phyloP scores from a whole-genome alignment of 1,140 invertebrate species.

The Plectus sambesii region DNA sequence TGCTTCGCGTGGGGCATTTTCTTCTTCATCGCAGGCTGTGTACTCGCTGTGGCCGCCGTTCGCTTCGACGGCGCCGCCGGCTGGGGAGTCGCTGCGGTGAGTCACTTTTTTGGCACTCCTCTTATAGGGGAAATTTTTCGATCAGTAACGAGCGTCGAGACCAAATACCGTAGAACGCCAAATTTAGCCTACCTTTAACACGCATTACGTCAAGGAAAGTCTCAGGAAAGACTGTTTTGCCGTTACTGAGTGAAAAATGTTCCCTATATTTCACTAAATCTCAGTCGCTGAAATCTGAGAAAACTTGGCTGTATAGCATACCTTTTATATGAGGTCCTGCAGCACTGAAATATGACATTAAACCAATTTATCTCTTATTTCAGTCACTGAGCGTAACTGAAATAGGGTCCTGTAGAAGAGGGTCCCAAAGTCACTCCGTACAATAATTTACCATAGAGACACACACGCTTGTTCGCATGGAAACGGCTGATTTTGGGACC shows the following conservation, averaged over 20 bases:
- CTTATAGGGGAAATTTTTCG: too few species aligned
- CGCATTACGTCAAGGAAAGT: not conserved
- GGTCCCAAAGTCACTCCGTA: too few species aligned
- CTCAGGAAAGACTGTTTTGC: slow-evolving; percentile 10
- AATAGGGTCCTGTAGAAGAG: too few species aligned
- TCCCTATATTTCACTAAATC: slow-evolving; percentile 3
- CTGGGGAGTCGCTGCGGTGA: slow-evolving; percentile 41
- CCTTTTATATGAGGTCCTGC: too few species aligned
- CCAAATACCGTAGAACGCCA: too few species aligned
- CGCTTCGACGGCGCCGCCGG: slow-evolving; percentile 21
- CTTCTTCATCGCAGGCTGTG: slow-evolving; percentile 43
- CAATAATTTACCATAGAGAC: slow-evolving; percentile 6
- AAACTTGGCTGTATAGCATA: too few species aligned
- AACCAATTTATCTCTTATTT: too few species aligned
- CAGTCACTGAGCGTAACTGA: too few species aligned
- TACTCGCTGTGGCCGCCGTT: slow-evolving; percentile 38
- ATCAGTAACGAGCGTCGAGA: too few species aligned
- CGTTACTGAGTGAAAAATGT: not conserved
- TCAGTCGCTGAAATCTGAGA: too few species aligned
- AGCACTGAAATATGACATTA: too few species aligned
- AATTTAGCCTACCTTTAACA: slow-evolving; percentile 1
- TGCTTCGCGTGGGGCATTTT: slow-evolving; percentile 45
- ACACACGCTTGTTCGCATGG: slow-evolving; percentile 6
- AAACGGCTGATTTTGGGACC: too few species aligned
- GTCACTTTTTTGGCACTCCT: slow-evolving; percentile 7